phyloP scores from a whole-genome alignment of 1,140 invertebrate genomes.

The Holotrichia oblita region DNA sequence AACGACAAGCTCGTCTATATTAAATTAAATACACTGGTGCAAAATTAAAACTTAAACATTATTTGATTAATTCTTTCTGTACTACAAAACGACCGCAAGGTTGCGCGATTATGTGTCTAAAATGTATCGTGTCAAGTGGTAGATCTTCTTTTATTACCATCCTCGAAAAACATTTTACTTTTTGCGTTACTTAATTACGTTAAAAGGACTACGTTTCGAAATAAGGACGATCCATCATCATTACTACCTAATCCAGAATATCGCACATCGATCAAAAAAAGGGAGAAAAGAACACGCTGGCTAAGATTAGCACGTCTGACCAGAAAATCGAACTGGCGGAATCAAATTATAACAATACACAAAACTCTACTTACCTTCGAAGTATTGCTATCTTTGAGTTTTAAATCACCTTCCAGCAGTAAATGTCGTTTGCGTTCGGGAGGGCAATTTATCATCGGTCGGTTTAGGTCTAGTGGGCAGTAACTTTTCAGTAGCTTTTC shows the following conservation, averaged over 20 bases:
- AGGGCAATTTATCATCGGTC: slow-evolving; percentile 86
- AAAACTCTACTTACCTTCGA: slow-evolving; percentile 68
- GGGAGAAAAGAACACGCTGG: not conserved
- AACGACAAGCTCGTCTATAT: too few species aligned
- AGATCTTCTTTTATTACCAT: slow-evolving; percentile 1
- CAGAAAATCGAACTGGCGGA: not conserved
- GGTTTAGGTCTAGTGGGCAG: slow-evolving; percentile 79
- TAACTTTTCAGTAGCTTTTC: slow-evolving; percentile 71
- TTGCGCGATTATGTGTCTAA: not conserved
- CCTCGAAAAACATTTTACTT: not conserved
- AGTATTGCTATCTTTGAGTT: slow-evolving; percentile 79
- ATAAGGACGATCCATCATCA: not conserved
- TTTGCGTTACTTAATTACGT: slow-evolving; percentile 7
- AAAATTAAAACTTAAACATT: too few species aligned
- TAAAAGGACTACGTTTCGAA: not conserved
- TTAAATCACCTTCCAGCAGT: slow-evolving; percentile 87
- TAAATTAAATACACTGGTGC: too few species aligned
- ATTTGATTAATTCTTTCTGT: too few species aligned
- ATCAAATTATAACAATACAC: not conserved
- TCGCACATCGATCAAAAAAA: not conserved
- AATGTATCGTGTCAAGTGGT: not conserved
- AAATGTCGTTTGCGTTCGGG: slow-evolving; percentile 77
- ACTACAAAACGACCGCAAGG: too few species aligned
- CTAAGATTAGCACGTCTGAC: not conserved
- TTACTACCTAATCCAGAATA: not conserved